Conservation (phyloP, 2,888 invertebrate species). For the Melolontha melolontha region DNA sequence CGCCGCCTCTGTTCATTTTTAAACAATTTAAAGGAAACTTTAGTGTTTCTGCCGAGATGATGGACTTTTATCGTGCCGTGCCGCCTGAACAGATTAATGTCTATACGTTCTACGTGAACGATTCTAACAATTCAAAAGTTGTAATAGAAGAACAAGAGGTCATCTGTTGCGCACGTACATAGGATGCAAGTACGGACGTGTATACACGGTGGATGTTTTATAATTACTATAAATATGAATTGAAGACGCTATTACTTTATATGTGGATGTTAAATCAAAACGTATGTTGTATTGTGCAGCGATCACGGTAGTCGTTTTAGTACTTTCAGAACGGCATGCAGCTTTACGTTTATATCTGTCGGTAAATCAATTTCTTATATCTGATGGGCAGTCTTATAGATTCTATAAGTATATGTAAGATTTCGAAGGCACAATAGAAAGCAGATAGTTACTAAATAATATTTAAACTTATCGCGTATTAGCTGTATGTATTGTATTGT, state of each 20-base stretch:
- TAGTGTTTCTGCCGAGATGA: constrained; percentile 15
- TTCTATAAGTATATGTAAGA: not conserved
- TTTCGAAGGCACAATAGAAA: constrained; percentile 1
- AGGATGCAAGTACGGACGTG: constrained; percentile 1
- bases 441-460: not conserved
- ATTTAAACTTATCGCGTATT: too few species aligned
- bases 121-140: constrained; percentile 39
- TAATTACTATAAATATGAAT: constrained; percentile 53
- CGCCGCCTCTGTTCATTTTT: constrained; percentile 26
- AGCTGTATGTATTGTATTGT: too few species aligned
- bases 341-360: constrained; percentile 31
- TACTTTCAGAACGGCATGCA: constrained; percentile 34
- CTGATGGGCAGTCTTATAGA: constrained; percentile 42
- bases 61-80: constrained; percentile 24
- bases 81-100: constrained; percentile 29
- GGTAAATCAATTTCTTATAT: constrained; percentile 49
- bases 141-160: constrained; percentile 45
- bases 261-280: constrained; percentile 51
- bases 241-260: constrained; percentile 52
- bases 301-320: constrained; percentile 40
- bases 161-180: constrained; percentile 40
- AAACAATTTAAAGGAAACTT: constrained; percentile 17
- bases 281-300: constrained; percentile 46
- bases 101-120: constrained; percentile 40
- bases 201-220: constrained; percentile 42